phyloP scores from a whole-genome alignment of 2,888 invertebrate genomes.

The Mythimna impura region DNA sequence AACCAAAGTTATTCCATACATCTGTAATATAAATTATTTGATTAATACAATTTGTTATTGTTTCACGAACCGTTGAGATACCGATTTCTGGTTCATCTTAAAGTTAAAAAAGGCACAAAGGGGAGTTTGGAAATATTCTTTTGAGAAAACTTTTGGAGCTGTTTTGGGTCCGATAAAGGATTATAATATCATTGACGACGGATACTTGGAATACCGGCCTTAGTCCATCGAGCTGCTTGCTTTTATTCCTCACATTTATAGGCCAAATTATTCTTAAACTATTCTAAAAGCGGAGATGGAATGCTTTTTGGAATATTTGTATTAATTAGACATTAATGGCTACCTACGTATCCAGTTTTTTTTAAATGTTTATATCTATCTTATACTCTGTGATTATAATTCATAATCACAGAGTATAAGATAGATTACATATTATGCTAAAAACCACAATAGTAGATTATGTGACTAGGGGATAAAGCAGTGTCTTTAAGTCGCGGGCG shows the following conservation, averaged over 20 bases:
- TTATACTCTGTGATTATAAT: too few species aligned
- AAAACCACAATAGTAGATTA: too few species aligned
- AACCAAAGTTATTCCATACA: conserved; percentile 47
- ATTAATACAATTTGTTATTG: conserved; percentile 15
- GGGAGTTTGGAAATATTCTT: conserved; percentile 28
- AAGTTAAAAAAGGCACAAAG: conserved; percentile 18
- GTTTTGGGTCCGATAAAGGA: conserved; percentile 9
- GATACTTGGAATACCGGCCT: conserved; percentile 47
- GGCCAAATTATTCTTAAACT: conserved; percentile 40
- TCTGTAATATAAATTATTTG: conserved; percentile 29
- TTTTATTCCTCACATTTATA: conserved; percentile 56
- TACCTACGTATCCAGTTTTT: conserved; percentile 7
- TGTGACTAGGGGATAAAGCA: too few species aligned
- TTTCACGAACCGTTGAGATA: conserved; percentile 3
- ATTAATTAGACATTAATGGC: conserved; percentile 6
- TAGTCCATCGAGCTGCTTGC: conserved; percentile 60
- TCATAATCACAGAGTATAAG: too few species aligned
- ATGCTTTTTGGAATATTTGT: conserved; percentile 37
- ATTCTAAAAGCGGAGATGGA: conserved; percentile 32
- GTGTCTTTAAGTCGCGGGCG: too few species aligned
- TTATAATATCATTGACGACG: conserved; percentile 37
- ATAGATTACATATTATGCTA: too few species aligned
- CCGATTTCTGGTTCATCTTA: conserved; percentile 9
- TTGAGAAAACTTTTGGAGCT: conserved; percentile 28
- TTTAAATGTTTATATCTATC: too few species aligned